phyloP scores from a whole-genome alignment of 2,113 vertebrate species.

The Menura novaehollandiae region DNA sequence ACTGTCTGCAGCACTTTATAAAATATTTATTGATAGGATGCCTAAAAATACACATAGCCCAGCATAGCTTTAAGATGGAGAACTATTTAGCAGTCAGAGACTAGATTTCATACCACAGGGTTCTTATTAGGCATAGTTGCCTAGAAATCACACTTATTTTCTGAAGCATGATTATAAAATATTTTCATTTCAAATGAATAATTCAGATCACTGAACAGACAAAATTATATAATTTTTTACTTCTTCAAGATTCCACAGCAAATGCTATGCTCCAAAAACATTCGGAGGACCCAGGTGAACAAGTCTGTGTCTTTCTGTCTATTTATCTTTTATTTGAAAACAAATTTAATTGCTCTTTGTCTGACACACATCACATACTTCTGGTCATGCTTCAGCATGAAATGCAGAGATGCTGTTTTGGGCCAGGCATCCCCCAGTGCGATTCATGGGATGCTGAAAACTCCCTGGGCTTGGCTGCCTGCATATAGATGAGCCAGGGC shows the following conservation, averaged over 20 bases:
- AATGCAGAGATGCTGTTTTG: background rate
- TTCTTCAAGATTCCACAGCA: background rate
- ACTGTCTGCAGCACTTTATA: slow-evolving; percentile 29
- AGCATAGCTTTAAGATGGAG: slow-evolving; percentile 9
- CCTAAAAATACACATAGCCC: slow-evolving; percentile 57
- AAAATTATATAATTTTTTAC: slow-evolving; percentile 27
- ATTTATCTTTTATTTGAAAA: background rate
- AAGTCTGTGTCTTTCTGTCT: background rate
- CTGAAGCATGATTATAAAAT: slow-evolving; percentile 52
- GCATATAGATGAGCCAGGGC: slow-evolving; percentile 24
- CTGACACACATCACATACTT: background rate
- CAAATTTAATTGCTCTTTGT: slow-evolving; percentile 2
- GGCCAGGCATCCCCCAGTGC: background rate
- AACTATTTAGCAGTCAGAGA: slow-evolving; percentile 49
- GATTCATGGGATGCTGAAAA: slow-evolving; percentile 12
- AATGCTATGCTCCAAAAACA: background rate
- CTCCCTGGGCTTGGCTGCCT: background rate
- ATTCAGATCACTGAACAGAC: slow-evolving; percentile 38
- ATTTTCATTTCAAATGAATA: slow-evolving; percentile 65
- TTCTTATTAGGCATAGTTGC: slow-evolving; percentile 50
- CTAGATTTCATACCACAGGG: slow-evolving; percentile 23
- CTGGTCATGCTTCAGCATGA: background rate
- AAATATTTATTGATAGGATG: slow-evolving; percentile 65
- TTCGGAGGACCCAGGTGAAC: background rate
- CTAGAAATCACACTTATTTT: slow-evolving; percentile 52